Conservation (phyloP, 92 coral and sea anemone species). For the Phenganax marumi region DNA sequence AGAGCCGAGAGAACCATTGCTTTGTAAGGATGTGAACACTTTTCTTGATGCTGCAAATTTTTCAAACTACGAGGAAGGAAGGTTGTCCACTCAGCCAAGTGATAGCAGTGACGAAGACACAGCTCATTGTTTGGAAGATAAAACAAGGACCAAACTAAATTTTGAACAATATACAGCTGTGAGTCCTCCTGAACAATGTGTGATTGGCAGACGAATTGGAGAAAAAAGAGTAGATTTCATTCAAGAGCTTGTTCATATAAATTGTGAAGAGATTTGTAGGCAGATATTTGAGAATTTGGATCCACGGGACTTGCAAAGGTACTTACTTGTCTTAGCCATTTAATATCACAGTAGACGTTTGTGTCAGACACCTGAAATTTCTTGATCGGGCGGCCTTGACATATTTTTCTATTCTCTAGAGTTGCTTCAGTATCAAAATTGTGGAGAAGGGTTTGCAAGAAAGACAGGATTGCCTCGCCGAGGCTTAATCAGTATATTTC, state of each 20-base stretch:
- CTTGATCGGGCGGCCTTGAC: neutral
- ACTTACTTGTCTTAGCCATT: neutral
- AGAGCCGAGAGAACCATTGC: constrained; percentile 23
- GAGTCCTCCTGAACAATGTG: constrained; percentile 76
- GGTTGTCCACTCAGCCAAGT: neutral
- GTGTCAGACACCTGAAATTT: neutral
- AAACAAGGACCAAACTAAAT: constrained; percentile 8
- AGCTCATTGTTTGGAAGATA: constrained; percentile 2
- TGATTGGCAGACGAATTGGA: constrained; percentile 55
- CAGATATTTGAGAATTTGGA: constrained; percentile 58
- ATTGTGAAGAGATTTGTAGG: constrained; percentile 61
- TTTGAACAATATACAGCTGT: constrained; percentile 49
- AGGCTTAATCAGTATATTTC: constrained; percentile 56
- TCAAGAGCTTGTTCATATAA: constrained; percentile 49
- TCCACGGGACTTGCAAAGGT: constrained; percentile 72
- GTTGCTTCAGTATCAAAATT: constrained; percentile 63
- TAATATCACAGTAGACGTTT: neutral
- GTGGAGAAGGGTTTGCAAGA: constrained; percentile 63
- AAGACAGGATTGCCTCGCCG: constrained; percentile 32
- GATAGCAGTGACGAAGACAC: constrained; percentile 25
- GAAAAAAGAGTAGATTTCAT: constrained; percentile 54
- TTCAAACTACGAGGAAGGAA: neutral
- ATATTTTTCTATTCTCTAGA: constrained; percentile 29
- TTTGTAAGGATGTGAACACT: constrained; percentile 3
- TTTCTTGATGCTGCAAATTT: neutral